A percentile compares a stretch with the other conserved stretches of the same genome.
These are phyloP conservation scores for Thaumatotibia leucotreta DNA, from an alignment of 1,140 invertebrate genomes.

Conservation along the genomic window DNA sequence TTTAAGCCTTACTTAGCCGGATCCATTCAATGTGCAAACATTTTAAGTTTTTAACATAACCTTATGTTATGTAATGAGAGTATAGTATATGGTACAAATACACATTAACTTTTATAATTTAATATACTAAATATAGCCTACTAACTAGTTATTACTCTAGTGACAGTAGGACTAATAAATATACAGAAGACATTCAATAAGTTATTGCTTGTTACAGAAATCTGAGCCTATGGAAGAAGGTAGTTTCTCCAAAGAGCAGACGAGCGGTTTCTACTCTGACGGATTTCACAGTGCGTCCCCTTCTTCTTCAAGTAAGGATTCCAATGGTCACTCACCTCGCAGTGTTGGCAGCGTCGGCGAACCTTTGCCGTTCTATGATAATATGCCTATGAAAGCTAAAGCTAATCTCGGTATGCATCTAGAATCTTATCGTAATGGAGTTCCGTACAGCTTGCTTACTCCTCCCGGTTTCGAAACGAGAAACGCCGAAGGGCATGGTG, in stretches of 20 bases:
- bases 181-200: background rate
- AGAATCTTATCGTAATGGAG: constrained; percentile 45
- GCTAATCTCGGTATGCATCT: constrained; percentile 63
- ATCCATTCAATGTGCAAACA: too few relatives aligned
- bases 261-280: constrained; percentile 70
- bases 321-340: constrained; percentile 63
- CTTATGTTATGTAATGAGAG: too few relatives aligned
- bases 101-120: too few relatives aligned
- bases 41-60: too few relatives aligned
- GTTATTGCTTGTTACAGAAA: constrained; percentile 52
- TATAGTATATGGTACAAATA: too few relatives aligned
- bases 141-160: too few relatives aligned
- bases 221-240: constrained; percentile 66
- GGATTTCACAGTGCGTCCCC: constrained; percentile 74
- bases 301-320: constrained; percentile 71
- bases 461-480: constrained; percentile 61
- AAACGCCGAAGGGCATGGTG: constrained; percentile 45
- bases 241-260: constrained; percentile 60
- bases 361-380: constrained; percentile 70
- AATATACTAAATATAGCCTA: too few relatives aligned
- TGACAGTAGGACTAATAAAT: too few relatives aligned
- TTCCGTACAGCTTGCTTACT: constrained; percentile 63
- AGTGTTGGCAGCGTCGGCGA: constrained; percentile 67
- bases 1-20: too few relatives aligned
- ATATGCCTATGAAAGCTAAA: constrained; percentile 59